A percentile compares a stretch with the other conserved stretches of the same genome.
These are phyloP conservation scores for Meteorus cinctellus DNA, from an alignment of 2,888 invertebrate genomes.

Conservation along the genomic window DNA sequence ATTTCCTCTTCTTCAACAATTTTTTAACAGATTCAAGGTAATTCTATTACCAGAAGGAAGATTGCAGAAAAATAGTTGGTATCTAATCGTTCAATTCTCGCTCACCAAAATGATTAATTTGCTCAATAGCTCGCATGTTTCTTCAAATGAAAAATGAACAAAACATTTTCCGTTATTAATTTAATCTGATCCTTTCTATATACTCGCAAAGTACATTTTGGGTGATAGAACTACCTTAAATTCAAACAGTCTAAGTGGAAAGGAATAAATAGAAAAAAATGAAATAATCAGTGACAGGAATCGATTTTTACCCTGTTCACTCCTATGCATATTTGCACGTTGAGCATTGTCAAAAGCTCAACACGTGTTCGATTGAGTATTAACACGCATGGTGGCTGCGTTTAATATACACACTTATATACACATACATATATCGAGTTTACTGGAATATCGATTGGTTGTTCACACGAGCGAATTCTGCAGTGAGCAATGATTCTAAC, in stretches of 20 bases:
- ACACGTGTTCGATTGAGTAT: conserved; percentile 45
- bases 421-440: conserved; percentile 5
- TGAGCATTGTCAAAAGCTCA: conserved; percentile 45
- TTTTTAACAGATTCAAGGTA: too few species aligned
- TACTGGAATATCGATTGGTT: conserved; percentile 28
- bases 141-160: too few species aligned
- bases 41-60: too few species aligned
- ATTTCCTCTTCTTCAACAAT: too few species aligned
- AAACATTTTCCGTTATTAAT: too few species aligned
- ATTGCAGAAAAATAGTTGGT: too few species aligned
- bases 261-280: background rate
- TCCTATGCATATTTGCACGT: conserved; percentile 20
- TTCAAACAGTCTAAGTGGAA: background rate
- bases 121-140: too few species aligned
- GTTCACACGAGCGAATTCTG: background rate
- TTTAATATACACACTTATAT: conserved; percentile 22
- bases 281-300: conserved; percentile 23
- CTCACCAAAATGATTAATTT: too few species aligned
- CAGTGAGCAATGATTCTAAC: background rate
- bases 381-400: conserved; percentile 31
- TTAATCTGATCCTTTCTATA: too few species aligned
- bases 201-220: too few species aligned
- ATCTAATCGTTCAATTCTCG: too few species aligned
- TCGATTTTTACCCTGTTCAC: conserved; percentile 16
- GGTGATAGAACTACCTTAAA: background rate